phyloP scores from a whole-genome alignment of 2,113 vertebrate genomes.

The Penelope pileata region DNA sequence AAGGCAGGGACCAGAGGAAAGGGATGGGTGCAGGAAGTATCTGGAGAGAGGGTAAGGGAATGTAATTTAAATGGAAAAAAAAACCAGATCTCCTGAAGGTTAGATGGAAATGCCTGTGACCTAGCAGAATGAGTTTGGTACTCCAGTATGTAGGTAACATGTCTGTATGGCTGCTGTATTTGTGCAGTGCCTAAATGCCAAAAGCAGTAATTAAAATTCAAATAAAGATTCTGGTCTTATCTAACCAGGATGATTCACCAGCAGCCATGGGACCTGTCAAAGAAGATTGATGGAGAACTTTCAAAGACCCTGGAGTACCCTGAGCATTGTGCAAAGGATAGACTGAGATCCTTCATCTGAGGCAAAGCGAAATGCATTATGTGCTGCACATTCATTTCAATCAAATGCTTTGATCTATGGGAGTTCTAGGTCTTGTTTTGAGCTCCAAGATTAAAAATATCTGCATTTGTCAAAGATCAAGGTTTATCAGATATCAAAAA shows the following conservation, averaged over 20 bases:
- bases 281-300: slow-evolving; percentile 56
- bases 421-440: neutral
- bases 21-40: neutral
- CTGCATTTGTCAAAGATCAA: neutral
- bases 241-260: slow-evolving; percentile 50
- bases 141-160: neutral
- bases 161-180: neutral
- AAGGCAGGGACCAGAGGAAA: neutral
- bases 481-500: neutral
- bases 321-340: slow-evolving; percentile 17
- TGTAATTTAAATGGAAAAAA: neutral
- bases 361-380: neutral
- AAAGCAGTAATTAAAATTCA: slow-evolving; percentile 46
- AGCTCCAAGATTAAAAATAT: slow-evolving; percentile 22
- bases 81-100: neutral
- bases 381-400: neutral
- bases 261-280: slow-evolving; percentile 6
- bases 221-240: slow-evolving; percentile 18
- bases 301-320: slow-evolving; percentile 5
- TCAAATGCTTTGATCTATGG: neutral
- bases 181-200: slow-evolving; percentile 29
- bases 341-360: slow-evolving; percentile 44
- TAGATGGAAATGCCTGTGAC: neutral
- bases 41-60: neutral
- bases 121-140: neutral